A percentile compares a stretch with the other conserved stretches of the same genome.
Conservation (phyloP, 2,797 vertebrate genomes). For the Melopsittacus undulatus region DNA sequence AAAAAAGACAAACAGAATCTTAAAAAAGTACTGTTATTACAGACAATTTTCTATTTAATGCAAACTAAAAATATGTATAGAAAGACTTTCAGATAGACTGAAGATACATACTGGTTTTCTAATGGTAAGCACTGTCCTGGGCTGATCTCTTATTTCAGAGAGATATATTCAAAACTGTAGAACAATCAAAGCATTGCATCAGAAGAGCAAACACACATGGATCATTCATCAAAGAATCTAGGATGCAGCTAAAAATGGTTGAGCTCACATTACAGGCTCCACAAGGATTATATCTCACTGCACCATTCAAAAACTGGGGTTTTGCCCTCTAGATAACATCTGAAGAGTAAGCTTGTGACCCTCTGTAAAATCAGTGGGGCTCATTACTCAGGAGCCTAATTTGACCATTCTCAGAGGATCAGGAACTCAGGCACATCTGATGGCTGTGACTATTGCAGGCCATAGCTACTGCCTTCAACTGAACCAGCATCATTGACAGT, state of each 20-base stretch:
- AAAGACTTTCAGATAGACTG: neutral
- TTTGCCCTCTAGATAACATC: neutral
- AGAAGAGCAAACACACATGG: neutral
- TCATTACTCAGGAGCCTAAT: neutral
- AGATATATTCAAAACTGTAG: neutral
- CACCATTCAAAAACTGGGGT: neutral
- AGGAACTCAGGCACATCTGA: neutral
- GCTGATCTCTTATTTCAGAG: neutral
- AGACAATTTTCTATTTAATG: conserved; percentile 11
- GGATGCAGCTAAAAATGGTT: neutral
- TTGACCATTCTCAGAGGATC: neutral
- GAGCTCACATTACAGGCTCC: neutral
- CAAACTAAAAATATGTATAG: neutral
- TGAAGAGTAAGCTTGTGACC: neutral
- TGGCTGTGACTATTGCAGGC: neutral
- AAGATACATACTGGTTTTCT: neutral
- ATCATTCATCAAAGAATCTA: neutral
- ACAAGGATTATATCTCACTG: neutral
- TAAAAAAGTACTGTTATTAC: conserved; percentile 56
- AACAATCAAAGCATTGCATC: neutral
- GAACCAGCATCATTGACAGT: neutral
- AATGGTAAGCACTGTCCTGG: neutral
- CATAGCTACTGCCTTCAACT: neutral
- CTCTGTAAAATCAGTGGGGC: neutral
- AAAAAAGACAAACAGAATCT: conserved; percentile 45